phyloP scores from a whole-genome alignment of 2,888 invertebrate species.

The Saturnia pavonia region DNA sequence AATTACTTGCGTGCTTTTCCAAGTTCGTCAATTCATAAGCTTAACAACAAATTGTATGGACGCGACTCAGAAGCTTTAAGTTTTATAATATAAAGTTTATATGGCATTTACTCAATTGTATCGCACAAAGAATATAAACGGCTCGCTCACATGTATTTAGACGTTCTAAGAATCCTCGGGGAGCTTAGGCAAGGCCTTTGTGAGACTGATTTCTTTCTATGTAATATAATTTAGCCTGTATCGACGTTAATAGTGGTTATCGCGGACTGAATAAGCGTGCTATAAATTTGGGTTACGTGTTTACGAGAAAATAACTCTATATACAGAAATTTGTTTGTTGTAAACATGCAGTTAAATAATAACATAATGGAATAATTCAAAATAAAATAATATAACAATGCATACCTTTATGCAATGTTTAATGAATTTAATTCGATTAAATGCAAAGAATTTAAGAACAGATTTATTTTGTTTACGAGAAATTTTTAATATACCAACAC shows the following conservation, averaged over 20 bases:
- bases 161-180: constrained; percentile 34
- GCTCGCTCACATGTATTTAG: constrained; percentile 23
- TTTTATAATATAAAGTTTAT: constrained; percentile 10
- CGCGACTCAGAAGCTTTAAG: not conserved
- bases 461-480: not conserved
- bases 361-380: not conserved
- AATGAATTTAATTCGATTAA: too few relatives aligned
- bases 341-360: not conserved
- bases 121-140: constrained; percentile 1
- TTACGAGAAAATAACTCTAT: constrained; percentile 39
- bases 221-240: constrained; percentile 38
- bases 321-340: not conserved
- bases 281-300: constrained; percentile 64
- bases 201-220: constrained; percentile 44
- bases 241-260: constrained; percentile 48
- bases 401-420: too few relatives aligned
- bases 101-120: not conserved
- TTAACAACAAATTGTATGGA: not conserved
- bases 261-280: constrained; percentile 59
- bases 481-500: not conserved
- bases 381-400: not conserved
- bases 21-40: not conserved
- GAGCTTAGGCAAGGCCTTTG: constrained; percentile 30
- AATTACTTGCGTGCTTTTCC: not conserved
- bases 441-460: too few relatives aligned